These are phyloP conservation scores for Heterohyrax brucei DNA, from an alignment of 2,797 vertebrate species.

Conservation along the genomic window DNA sequence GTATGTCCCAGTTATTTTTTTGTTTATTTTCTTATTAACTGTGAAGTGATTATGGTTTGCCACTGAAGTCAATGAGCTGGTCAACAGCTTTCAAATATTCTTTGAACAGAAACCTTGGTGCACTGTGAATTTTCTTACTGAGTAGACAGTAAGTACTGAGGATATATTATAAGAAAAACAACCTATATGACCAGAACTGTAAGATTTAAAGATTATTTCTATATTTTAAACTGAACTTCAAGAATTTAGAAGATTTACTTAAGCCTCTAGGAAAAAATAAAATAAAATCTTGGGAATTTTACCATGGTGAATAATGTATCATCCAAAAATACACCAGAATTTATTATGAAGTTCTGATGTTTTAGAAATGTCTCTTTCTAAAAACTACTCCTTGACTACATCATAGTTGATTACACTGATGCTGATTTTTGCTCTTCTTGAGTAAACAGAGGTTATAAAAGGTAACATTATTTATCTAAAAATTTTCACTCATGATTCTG, in stretches of 20 bases:
- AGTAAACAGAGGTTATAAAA: conserved; percentile 86
- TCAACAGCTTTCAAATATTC: conserved; percentile 65
- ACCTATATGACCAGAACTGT: conserved; percentile 84
- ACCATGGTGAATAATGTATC: conserved; percentile 81
- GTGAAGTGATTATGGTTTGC: conserved; percentile 63
- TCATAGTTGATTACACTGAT: conserved; percentile 85
- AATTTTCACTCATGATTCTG: conserved; percentile 78
- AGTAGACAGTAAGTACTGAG: conserved; percentile 74
- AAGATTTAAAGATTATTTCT: conserved; percentile 84
- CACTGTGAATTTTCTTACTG: conserved; percentile 75
- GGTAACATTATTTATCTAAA: conserved; percentile 83
- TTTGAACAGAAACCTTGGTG: conserved; percentile 69
- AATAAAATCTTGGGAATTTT: conserved; percentile 80
- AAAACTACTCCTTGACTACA: conserved; percentile 83
- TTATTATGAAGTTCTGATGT: conserved; percentile 80
- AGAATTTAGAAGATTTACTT: conserved; percentile 88
- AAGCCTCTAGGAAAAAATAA: conserved; percentile 78
- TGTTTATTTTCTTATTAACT: conserved; percentile 47
- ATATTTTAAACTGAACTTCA: conserved; percentile 87
- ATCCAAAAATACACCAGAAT: conserved; percentile 87
- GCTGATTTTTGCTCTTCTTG: conserved; percentile 86
- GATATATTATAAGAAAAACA: conserved; percentile 79
- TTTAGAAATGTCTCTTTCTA: conserved; percentile 86
- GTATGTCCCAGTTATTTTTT: conserved; percentile 16
- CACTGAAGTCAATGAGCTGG: conserved; percentile 62